Conservation (phyloP, 2,797 vertebrate genomes). For the Schizopygopsis pylzovi region DNA sequence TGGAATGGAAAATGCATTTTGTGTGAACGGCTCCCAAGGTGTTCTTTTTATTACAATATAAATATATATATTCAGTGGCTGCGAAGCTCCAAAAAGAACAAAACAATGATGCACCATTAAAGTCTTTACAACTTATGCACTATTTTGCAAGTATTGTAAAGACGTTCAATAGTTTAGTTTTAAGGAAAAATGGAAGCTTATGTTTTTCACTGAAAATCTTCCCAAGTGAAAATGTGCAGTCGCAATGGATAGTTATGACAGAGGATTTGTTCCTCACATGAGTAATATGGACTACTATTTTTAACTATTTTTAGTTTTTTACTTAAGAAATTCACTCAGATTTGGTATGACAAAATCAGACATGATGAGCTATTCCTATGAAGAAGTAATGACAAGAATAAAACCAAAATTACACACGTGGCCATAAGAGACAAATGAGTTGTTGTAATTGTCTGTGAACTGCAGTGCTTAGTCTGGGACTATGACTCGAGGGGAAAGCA, state of each 20-base stretch:
- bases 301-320: background rate
- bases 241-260: background rate
- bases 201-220: background rate
- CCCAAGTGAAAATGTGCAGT: background rate
- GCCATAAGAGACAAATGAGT: background rate
- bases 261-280: background rate
- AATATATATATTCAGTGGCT: too few species aligned
- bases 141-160: background rate
- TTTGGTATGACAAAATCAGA: background rate
- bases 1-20: background rate
- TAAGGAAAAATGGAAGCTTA: background rate
- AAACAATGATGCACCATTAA: background rate
- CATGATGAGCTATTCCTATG: background rate
- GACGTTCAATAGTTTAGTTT: background rate
- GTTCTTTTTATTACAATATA: background rate
- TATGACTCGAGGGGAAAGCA: conserved; percentile 95
- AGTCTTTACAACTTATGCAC: background rate
- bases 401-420: background rate
- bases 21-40: background rate
- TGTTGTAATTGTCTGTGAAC: conserved; percentile 21
- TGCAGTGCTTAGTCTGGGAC: conserved; percentile 93
- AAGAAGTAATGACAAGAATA: conserved; percentile 12
- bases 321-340: background rate
- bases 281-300: background rate
- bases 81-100: background rate